Percentiles rank a stretch among this genome's conserved stretches.
These are phyloP conservation scores for Cinara cedri DNA, from an alignment of 2,888 invertebrate species.

Conservation along the genomic window DNA sequence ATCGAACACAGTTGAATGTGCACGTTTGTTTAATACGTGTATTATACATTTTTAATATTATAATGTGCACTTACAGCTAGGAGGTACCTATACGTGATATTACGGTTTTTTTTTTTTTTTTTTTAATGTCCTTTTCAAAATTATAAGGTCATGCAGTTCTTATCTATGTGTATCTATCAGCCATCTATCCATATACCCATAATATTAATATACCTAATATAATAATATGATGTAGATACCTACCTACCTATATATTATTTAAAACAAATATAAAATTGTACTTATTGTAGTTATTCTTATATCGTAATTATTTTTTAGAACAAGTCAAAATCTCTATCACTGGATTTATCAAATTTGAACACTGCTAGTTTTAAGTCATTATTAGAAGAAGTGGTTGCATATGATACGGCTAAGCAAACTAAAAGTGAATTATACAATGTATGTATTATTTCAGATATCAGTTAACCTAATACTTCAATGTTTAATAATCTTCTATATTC, in stretches of 20 bases:
- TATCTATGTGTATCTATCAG: conserved; percentile 28
- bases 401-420: conserved; percentile 50
- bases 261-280: not conserved
- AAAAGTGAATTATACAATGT: conserved; percentile 54
- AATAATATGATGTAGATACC: not conserved
- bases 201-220: conserved; percentile 10
- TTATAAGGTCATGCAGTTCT: conserved; percentile 52
- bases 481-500: not conserved
- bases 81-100: not conserved
- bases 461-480: not conserved
- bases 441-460: conserved; percentile 30
- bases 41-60: not conserved
- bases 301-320: conserved; percentile 16
- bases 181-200: not conserved
- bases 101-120: not conserved
- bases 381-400: conserved; percentile 52
- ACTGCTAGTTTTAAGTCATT: conserved; percentile 54
- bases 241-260: not conserved
- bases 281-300: not conserved
- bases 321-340: conserved; percentile 51
- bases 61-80: not conserved
- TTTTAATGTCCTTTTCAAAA: conserved; percentile 50
- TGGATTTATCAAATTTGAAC: conserved; percentile 55
- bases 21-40: not conserved
- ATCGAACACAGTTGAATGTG: not conserved